phyloP scores from a whole-genome alignment of 2,113 vertebrate genomes.

The Girardinichthys multiradiatus region DNA sequence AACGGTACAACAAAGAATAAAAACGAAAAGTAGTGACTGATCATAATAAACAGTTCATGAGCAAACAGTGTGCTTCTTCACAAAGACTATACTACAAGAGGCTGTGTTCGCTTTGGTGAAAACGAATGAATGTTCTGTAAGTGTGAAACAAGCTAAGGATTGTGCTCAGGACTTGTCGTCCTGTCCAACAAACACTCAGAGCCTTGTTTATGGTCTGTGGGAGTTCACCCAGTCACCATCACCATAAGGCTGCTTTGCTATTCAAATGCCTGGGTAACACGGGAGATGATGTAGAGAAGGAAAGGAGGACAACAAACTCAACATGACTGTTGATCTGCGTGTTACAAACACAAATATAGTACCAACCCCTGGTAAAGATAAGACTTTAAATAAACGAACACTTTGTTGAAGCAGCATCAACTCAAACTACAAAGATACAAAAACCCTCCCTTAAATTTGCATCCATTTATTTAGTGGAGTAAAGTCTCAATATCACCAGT shows the following conservation, averaged over 20 bases:
- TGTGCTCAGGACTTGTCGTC: constrained; percentile 38
- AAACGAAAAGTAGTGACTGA: not conserved
- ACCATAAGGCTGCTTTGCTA: constrained; percentile 72
- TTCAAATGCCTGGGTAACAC: constrained; percentile 67
- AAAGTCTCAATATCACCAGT: not conserved
- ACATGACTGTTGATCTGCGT: not conserved
- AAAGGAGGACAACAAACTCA: constrained; percentile 7
- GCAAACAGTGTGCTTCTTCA: not conserved
- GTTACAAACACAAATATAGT: not conserved
- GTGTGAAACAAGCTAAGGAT: constrained; percentile 48
- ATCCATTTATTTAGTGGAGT: too few species aligned
- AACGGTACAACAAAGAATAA: not conserved
- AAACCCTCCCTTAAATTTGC: too few species aligned
- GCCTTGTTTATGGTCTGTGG: constrained; percentile 66
- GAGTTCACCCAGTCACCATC: constrained; percentile 64
- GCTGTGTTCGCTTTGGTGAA: constrained; percentile 1
- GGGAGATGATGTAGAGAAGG: constrained; percentile 24
- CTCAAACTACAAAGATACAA: too few species aligned
- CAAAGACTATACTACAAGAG: constrained; percentile 37
- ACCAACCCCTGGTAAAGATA: not conserved
- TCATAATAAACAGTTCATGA: constrained; percentile 22
- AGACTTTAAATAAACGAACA: not conserved
- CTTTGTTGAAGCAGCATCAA: not conserved
- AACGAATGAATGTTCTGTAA: constrained; percentile 58
- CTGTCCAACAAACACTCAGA: constrained; percentile 46